Base-by-base conservation (phyloP, 2,113 vertebrate genomes). In the Elgaria multicarinata region DNA sequence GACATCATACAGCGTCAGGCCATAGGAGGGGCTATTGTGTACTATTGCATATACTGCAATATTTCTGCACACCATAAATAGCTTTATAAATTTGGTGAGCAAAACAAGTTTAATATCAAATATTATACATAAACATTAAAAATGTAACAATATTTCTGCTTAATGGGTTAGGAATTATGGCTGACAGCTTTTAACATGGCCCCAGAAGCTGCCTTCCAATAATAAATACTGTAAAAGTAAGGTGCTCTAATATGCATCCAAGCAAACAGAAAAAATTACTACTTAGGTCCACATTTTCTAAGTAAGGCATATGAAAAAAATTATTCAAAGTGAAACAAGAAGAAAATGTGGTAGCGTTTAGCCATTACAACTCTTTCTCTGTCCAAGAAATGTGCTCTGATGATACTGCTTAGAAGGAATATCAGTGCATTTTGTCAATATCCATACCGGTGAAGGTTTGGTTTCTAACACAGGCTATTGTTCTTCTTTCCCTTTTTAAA, bases 1-100 rank as follows among this genome's bases (percentile, higher is more conserved):
- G 96, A 95, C 96, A 94, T 94, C 72, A 85, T 26, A 83, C 76
- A 55, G 5, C 28, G 55, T 90, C 89, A 87, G 86, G 87, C 79
- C 88, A 86, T 91, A 90, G 87, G 85, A 93, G 87, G 90, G 3
- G 75, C 87, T 87, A 33, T 77, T 92, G 78, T 81, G 84, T 39
- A 88, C 55, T 58, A 55, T 88, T 14, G 26, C 18, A 53, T 42
- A 36, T 46, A 6, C 2, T 50, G 36, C 69, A n/a, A 66, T 69
- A 92, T 55, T 85, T 93, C 91, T 88, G 46, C 87, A 74, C 87
- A 92, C 80, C 39, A 71, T 75, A 3, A 58, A 4, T 75, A 74
- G 86, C 55, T 91, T 42, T 87, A n/a, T 44, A 80, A 44, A 83
- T 75, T 46, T 90, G 83, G 64, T 36, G 33, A 87, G 4, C 50